Evolutionary conservation across 2,797 vertebrate species (phyloP), one percentile per base, ranked within the genome.

Genomic region (Brachymystax lenok): DNA sequence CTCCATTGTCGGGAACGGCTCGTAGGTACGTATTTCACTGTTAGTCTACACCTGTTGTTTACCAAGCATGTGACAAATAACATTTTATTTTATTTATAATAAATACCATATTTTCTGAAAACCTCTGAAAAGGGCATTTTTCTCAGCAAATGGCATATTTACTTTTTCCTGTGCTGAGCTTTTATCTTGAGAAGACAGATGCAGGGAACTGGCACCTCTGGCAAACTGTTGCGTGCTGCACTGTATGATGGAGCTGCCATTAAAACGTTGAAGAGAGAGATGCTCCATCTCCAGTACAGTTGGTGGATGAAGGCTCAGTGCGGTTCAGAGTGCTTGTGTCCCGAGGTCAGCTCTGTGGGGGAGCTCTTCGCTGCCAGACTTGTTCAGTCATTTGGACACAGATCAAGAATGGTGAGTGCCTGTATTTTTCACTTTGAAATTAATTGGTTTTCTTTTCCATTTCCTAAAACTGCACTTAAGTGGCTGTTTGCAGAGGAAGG

Each of bases 391-490:
- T 86, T 86, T 85, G 76, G 83, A 83, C 81, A 81, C 80, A 85
- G 80, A 90, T 88, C 79, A 88, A 74, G 78, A 87, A 82, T 7
- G 68, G 69, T 75, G 67, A 84, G 75, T 71, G 82, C 28, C 51
- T 82, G 86, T 73, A 80, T 87, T 78, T 77, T 79, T 74, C 77
- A 66, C 82, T 81, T 86, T 85, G 73, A 88, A 90, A 85, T 88
- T 79, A 92, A 91, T 90, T 90, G 83, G 70, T 85, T 88, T 89
- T 28, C 66, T 84, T 86, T 88, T 78, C 73, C 51, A 68, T 74
- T 81, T 79, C 28, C 73, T 77, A 77, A 77, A 78, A 79, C 80
- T 1, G 52, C 50, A 84, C 83, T 83, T 80, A 86, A 80, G 74
- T 52, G 77, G 75, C 78, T 80, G 82, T 59, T 24, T 21, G 68